Conservation (phyloP, 2,113 vertebrate genomes). For the Dascyllus trimaculatus region DNA sequence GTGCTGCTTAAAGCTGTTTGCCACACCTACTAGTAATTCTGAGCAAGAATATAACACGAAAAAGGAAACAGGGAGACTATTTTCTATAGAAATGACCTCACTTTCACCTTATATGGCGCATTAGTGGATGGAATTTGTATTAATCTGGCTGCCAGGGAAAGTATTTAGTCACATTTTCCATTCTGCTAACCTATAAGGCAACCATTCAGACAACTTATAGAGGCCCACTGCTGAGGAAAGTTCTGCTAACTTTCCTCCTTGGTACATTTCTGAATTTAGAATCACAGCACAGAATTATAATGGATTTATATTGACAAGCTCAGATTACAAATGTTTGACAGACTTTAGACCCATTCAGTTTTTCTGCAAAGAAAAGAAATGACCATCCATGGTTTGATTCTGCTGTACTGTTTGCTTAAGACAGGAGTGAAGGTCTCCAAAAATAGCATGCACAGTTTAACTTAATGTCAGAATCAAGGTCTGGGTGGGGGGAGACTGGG, state of each 20-base stretch:
- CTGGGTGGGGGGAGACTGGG: constrained; percentile 31
- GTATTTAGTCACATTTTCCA: constrained; percentile 47
- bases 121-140: constrained; percentile 13
- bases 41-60: not conserved
- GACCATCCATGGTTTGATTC: not conserved
- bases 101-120: not conserved
- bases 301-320: not conserved
- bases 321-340: not conserved
- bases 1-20: not conserved
- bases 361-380: not conserved
- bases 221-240: not conserved
- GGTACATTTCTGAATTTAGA: not conserved
- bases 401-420: constrained; percentile 43
- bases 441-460: constrained; percentile 65
- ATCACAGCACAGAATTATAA: not conserved
- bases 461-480: constrained; percentile 43
- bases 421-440: constrained; percentile 39
- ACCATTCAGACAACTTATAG: constrained; percentile 11
- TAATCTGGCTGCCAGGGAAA: constrained; percentile 19
- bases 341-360: not conserved
- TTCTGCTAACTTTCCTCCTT: not conserved
- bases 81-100: constrained; percentile 12
- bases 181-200: constrained; percentile 13
- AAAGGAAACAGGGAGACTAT: not conserved
- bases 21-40: not conserved